Evolutionary conservation across 2,888 invertebrate genomes (phyloP).

Genomic region (Thyatira batis): DNA sequence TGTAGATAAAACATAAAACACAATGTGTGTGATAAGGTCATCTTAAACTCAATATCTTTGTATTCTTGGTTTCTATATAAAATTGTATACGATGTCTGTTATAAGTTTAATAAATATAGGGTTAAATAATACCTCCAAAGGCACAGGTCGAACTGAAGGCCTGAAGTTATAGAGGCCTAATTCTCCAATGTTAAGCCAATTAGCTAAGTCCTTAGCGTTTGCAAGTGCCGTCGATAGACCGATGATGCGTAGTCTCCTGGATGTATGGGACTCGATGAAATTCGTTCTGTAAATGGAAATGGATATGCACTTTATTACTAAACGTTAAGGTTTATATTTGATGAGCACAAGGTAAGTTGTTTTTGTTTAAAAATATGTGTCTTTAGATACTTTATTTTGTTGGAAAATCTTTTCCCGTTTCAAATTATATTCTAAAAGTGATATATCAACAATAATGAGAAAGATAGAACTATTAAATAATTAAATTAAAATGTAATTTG

Average conservation of each 20-base stretch:
- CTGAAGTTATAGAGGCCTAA: slow-evolving; percentile 98
- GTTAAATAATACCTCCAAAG: slow-evolving; percentile 85
- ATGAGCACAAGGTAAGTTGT: background rate
- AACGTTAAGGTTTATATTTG: background rate
- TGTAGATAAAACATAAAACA: too few species aligned
- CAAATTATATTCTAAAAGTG: too few species aligned
- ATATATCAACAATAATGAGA: too few species aligned
- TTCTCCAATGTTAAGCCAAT: slow-evolving; percentile 95
- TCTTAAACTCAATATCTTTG: too few species aligned
- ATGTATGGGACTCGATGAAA: slow-evolving; percentile 96
- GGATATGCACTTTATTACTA: background rate
- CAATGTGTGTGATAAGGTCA: too few species aligned
- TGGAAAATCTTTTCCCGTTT: too few species aligned
- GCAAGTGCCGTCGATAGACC: slow-evolving; percentile 99
- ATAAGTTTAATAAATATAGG: background rate
- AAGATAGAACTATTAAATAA: too few species aligned
- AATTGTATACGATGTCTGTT: background rate
- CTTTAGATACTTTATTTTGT: too few species aligned
- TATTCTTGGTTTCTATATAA: background rate
- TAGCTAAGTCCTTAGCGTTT: slow-evolving; percentile 97
- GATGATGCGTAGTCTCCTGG: slow-evolving; percentile 91
- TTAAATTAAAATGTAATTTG: too few species aligned
- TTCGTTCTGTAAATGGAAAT: slow-evolving; percentile 86
- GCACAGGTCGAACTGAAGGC: slow-evolving; percentile 98
- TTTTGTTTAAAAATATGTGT: too few species aligned